phyloP scores from a whole-genome alignment of 2,888 invertebrate genomes.

The Geophilus truncorum region DNA sequence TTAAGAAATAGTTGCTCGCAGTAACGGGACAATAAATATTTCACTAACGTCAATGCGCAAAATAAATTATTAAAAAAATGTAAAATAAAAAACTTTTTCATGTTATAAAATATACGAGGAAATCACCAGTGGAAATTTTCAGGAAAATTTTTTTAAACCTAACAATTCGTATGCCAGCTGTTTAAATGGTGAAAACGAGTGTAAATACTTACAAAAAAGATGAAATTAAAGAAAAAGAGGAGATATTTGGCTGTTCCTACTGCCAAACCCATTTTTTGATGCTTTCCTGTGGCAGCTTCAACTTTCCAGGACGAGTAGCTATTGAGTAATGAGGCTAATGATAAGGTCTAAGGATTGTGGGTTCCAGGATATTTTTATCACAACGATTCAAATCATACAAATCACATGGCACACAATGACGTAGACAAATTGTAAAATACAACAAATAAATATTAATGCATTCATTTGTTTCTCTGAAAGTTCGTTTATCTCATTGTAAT shows the following conservation, averaged over 20 bases:
- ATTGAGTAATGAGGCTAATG: neutral
- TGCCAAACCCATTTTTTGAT: slow-evolving; percentile 25
- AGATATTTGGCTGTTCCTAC: slow-evolving; percentile 28
- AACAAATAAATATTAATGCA: neutral
- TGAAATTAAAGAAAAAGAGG: slow-evolving; percentile 32
- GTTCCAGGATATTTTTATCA: neutral
- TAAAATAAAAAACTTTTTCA: too few species aligned
- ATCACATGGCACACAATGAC: neutral
- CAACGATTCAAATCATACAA: neutral
- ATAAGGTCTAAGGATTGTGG: neutral
- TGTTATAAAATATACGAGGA: too few species aligned
- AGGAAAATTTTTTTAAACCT: too few species aligned
- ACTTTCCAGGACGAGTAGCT: neutral
- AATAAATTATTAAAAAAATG: too few species aligned
- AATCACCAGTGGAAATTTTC: too few species aligned
- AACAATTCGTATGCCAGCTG: too few species aligned
- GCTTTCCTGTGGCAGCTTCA: neutral
- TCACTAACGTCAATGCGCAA: too few species aligned
- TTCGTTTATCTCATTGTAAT: too few species aligned
- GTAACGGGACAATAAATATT: too few species aligned
- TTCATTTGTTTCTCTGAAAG: neutral
- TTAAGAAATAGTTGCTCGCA: too few species aligned
- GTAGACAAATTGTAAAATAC: neutral
- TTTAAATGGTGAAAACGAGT: neutral
- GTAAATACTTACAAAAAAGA: slow-evolving; percentile 47